Evolutionary conservation across 2,888 invertebrate species (phyloP).

Genomic region (Cheiracanthium punctorium): DNA sequence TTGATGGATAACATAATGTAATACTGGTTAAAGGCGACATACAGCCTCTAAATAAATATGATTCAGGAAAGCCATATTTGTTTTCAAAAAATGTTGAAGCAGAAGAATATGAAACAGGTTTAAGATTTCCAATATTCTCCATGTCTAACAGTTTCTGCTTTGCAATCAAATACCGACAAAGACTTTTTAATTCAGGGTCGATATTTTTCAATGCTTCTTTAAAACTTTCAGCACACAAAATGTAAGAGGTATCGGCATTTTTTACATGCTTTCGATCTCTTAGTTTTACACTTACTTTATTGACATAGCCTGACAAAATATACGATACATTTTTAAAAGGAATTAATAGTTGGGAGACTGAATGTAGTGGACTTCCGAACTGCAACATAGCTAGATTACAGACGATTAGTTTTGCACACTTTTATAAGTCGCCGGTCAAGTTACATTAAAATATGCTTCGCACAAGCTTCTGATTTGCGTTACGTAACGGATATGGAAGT

Average conservation of each 20-base stretch:
- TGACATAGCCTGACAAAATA: constrained; percentile 52
- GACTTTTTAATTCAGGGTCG: constrained; percentile 30
- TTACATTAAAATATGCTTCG: neutral
- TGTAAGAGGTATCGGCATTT: neutral
- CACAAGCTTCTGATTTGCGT: neutral
- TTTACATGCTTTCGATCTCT: constrained; percentile 20
- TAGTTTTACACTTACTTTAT: constrained; percentile 40
- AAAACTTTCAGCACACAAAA: constrained; percentile 44
- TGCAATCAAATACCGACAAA: constrained; percentile 32
- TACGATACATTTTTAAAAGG: constrained; percentile 61
- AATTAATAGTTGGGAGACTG: constrained; percentile 44
- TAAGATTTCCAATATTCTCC: constrained; percentile 22
- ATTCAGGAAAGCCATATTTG: constrained; percentile 76
- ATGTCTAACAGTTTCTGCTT: constrained; percentile 26
- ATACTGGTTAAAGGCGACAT: constrained; percentile 9
- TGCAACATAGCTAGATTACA: constrained; percentile 35
- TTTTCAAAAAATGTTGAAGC: constrained; percentile 77
- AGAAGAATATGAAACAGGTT: constrained; percentile 49
- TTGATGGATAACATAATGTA: constrained; percentile 10
- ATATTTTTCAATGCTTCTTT: constrained; percentile 38
- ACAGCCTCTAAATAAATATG: constrained; percentile 25
- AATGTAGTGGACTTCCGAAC: constrained; percentile 46
- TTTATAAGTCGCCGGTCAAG: neutral
- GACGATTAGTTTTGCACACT: no score
- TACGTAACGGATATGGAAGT: neutral